Evolutionary conservation across 1,140 invertebrate genomes (phyloP).

Genomic region (Temnothorax nylanderi): DNA sequence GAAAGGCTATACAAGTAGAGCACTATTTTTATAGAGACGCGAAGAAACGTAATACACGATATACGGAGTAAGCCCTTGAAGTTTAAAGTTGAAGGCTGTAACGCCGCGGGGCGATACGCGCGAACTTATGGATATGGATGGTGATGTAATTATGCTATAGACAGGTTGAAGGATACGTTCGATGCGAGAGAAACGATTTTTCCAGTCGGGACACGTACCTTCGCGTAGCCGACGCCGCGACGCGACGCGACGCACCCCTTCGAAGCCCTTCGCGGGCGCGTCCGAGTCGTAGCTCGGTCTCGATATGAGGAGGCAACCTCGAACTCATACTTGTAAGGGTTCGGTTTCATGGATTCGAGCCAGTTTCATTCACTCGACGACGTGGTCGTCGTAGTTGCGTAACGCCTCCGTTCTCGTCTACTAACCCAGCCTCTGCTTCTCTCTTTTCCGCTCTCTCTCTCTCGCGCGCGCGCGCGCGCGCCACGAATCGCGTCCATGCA

Average conservation of each 20-base stretch:
- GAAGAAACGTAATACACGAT: not conserved
- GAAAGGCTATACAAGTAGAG: not conserved
- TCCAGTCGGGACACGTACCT: not conserved
- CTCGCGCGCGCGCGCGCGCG: slow-evolving; percentile 40
- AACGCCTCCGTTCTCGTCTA: slow-evolving; percentile 51
- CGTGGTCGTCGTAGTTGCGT: slow-evolving; percentile 55
- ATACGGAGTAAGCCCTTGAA: not conserved
- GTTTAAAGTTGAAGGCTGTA: slow-evolving; percentile 14
- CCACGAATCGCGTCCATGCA: slow-evolving; percentile 58
- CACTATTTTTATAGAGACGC: not conserved
- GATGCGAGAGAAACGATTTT: not conserved
- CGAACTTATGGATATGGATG: not conserved
- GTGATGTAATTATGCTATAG: slow-evolving; percentile 11
- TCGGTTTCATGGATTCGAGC: slow-evolving; percentile 66
- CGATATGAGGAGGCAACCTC: not conserved
- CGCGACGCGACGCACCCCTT: not conserved
- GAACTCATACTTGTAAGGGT: slow-evolving; percentile 53
- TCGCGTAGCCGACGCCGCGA: not conserved
- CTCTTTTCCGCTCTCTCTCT: slow-evolving; percentile 49
- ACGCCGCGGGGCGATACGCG: not conserved
- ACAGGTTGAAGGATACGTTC: slow-evolving; percentile 8
- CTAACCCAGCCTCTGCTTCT: slow-evolving; percentile 53
- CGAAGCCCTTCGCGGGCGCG: slow-evolving; percentile 3
- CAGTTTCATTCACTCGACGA: slow-evolving; percentile 75
- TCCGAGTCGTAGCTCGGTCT: not conserved